Base-by-base conservation (phyloP, 1,140 invertebrate species). In the Drosophila murphyi region DNA sequence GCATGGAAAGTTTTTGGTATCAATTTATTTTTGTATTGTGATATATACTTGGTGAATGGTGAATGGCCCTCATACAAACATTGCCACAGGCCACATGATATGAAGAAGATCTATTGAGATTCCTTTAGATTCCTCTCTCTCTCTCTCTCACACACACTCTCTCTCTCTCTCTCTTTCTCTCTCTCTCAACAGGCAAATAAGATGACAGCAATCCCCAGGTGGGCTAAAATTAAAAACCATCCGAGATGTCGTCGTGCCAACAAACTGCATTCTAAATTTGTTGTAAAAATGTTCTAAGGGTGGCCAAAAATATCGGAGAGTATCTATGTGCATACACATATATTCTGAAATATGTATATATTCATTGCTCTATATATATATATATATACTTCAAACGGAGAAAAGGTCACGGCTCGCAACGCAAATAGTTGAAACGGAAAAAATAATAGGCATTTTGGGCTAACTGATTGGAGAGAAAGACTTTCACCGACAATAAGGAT, bases 251-350 rank as follows among this genome's bases (percentile, higher is more conserved):
- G 56, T 68, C 67, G 65, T 56, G 77, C 68, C 75, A 72, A 82
- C 75, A 82, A 82, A 78, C 74, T 82, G 79, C 75, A 82, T 75
- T 78, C 75, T 82, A 82, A 82, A 65, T 82, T 31, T 65, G 79
- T 82, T 61, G 34, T 64, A 43, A 51, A 60, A 70, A 65, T 65
- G 5, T 56, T 68, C 76, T 61, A 79, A 82, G 71, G 76, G 80
- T 82, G 80, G 63, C 80, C 80, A 83, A 82, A 82, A 82, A 82
- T 82, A 82, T 67, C 64, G 57, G 60, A 41, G 4, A 64, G 48
- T 60, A 55, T 71, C 20, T 20, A 31, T 31, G 29, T 10, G 32
- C 8, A 28, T 1, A 47, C 34, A 47, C 61, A 43, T 6, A 41
- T 10, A 41, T 6, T 10, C 8, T 10, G 5, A 41, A 56, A 35